Base-by-base conservation (phyloP, 2,113 vertebrate species). In the Malaclemys terrapin region DNA sequence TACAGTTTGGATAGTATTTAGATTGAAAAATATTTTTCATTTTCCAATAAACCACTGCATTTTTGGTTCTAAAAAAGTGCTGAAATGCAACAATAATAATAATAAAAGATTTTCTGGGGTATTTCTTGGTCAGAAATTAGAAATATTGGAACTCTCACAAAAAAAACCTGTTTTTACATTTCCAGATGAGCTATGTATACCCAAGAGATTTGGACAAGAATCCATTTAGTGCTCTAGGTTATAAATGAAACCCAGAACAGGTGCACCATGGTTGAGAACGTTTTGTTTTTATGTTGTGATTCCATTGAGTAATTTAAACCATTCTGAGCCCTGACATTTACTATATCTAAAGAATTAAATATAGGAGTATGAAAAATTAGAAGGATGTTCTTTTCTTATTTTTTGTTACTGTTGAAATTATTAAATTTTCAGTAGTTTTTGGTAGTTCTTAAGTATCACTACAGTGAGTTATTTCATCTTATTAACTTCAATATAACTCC, bases 401-500 rank as follows among this genome's bases (percentile, higher is more conserved):
- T 85, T 27, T 25, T 86, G 25, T 35, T 84, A 31, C 4, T 85
- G 4, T 78, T 86, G 0, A 0, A 7, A 82, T 82, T 38, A 82
- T 47, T 20, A 25, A n/a, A 35, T 42, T 86, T 75, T 75, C n/a
- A 80, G 19, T 27, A 38, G 89, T 86, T 22, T 35, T 88, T 72
- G 25, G 35, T 6, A 27, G 49, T 2, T 62, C n/a, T 76, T 42
- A 92, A 1, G 38, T 75, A 75, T 75, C 19, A 42, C 88, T 1
- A 86, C 82, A 14, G 0, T 1, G 0, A 50, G 8, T 75, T 69
- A 86, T 81, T 25, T 57, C 0, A 62, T 84, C 57, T 11, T 56
- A 75, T 87, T 82, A 38, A 42, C 38, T 11, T 75, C 14, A 75
- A 22, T 75, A 42, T 75, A 75, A 42, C 20, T 42, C 35, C 35